Conservation (phyloP, 2,888 invertebrate species). For the Pheosia gnoma region DNA sequence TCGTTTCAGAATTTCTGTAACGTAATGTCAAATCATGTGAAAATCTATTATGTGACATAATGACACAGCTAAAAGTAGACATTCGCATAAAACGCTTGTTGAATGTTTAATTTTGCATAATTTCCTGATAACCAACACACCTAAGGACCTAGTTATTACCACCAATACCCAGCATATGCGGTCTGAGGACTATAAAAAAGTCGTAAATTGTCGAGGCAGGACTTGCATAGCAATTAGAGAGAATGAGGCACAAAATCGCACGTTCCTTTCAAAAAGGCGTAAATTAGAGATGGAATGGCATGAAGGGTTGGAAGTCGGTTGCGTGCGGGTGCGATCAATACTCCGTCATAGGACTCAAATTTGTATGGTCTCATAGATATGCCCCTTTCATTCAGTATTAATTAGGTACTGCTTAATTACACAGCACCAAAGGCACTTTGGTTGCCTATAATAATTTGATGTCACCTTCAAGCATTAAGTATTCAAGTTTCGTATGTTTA, state of each 20-base stretch:
- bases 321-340: conserved; percentile 35
- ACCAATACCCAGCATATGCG: conserved; percentile 36
- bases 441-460: no score
- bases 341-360: conserved; percentile 28
- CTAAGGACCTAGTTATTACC: conserved; percentile 31
- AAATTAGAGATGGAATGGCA: conserved; percentile 45
- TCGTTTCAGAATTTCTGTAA: no score
- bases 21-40: no score
- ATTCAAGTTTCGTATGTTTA: no score
- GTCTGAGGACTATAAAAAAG: conserved; percentile 42
- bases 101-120: conserved; percentile 10
- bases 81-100: background rate
- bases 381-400: background rate
- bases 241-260: conserved; percentile 49
- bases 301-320: conserved; percentile 28
- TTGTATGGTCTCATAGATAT: conserved; percentile 16
- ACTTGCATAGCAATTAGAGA: conserved; percentile 50
- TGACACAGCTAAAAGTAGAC: background rate
- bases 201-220: conserved; percentile 37
- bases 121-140: conserved; percentile 19
- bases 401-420: background rate
- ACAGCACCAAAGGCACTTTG: background rate
- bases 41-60: no score
- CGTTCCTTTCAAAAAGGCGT: conserved; percentile 43
- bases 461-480: no score